phyloP scores from a whole-genome alignment of 2,888 invertebrate genomes.

The Labia minor region DNA sequence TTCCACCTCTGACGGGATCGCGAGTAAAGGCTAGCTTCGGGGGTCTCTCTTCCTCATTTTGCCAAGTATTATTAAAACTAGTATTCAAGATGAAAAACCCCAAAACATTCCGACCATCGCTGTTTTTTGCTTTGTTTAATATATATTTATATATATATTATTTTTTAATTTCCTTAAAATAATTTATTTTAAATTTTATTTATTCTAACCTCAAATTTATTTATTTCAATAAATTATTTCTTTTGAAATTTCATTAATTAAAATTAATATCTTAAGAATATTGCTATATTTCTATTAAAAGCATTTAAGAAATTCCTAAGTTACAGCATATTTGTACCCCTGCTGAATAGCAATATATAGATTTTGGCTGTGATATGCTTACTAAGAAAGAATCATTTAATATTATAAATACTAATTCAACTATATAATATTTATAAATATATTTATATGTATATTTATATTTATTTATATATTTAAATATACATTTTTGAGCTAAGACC shows the following conservation, averaged over 20 bases:
- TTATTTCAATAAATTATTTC: neutral
- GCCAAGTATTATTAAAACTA: neutral
- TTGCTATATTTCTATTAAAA: neutral
- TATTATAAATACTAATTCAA: too few relatives aligned
- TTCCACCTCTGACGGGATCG: neutral
- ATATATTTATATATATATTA: neutral
- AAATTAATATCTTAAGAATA: neutral
- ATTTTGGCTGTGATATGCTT: conserved; percentile 9
- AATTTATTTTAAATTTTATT: neutral
- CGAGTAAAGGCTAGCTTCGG: neutral
- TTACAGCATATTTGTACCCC: neutral
- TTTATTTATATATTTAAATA: neutral
- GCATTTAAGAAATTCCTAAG: neutral
- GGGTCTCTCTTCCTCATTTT: conserved; percentile 9
- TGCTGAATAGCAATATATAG: conserved; percentile 8
- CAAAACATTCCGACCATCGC: neutral
- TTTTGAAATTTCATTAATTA: neutral
- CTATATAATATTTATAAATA: too few relatives aligned
- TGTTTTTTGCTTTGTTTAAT: neutral
- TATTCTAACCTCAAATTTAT: neutral
- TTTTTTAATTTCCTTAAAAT: neutral
- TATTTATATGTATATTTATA: neutral
- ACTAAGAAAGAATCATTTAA: neutral
- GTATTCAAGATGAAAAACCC: neutral
- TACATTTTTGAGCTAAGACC: neutral